Conservation (phyloP, 2,888 invertebrate genomes). For the Mimas tiliae region DNA sequence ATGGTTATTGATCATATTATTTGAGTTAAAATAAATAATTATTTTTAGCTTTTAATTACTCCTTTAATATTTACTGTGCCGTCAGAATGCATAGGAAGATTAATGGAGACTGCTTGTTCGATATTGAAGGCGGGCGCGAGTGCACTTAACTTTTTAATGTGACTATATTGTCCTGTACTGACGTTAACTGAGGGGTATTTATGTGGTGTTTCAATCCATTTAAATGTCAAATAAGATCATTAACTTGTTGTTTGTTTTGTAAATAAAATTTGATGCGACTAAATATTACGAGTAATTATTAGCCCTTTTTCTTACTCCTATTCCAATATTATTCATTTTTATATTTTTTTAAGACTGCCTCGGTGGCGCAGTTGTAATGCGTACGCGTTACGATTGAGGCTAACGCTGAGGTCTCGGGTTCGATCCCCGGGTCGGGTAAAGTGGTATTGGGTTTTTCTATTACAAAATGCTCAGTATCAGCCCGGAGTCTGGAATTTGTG, state of each 20-base stretch:
- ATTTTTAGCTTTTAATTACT: neutral
- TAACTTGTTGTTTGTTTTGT: neutral
- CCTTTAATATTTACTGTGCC: slow-evolving; percentile 1
- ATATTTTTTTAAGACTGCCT: too few species aligned
- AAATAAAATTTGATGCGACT: neutral
- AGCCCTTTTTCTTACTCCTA: too few species aligned
- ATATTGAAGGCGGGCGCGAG: slow-evolving; percentile 36
- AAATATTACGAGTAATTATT: neutral
- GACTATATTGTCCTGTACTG: slow-evolving; percentile 19
- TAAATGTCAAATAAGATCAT: slow-evolving; percentile 15
- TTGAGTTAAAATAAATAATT: neutral
- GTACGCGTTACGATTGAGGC: too few species aligned
- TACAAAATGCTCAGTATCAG: too few species aligned
- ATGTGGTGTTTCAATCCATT: slow-evolving; percentile 4
- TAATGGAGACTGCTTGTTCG: slow-evolving; percentile 39
- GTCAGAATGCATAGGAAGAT: slow-evolving; percentile 33
- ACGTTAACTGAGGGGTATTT: slow-evolving; percentile 14
- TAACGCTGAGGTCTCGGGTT: too few species aligned
- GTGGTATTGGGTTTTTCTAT: too few species aligned
- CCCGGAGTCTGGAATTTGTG: too few species aligned
- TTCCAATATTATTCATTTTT: too few species aligned
- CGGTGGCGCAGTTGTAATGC: too few species aligned
- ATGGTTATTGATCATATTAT: too few species aligned
- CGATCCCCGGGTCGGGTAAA: too few species aligned
- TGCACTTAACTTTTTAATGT: slow-evolving; percentile 41